These are phyloP conservation scores for Festucalex cinctus DNA, from an alignment of 2,113 vertebrate genomes.

Conservation along the genomic window DNA sequence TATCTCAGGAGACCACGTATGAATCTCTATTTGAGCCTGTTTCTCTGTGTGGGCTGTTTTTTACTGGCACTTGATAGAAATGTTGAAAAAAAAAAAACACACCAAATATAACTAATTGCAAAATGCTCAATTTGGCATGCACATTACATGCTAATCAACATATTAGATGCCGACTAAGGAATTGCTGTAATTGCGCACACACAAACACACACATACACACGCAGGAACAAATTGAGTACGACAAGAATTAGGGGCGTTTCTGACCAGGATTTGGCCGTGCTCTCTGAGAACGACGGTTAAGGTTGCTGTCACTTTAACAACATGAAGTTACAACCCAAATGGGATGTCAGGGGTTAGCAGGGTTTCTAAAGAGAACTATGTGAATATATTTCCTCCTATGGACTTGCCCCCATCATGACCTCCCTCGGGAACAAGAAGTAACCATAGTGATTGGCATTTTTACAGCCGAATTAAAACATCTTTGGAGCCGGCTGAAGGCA, in stretches of 20 bases:
- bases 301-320: conserved; percentile 85
- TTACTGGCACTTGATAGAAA: conserved; percentile 33
- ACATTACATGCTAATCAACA: conserved; percentile 13
- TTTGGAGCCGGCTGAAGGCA: conserved; percentile 72
- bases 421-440: conserved; percentile 77
- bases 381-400: conserved; percentile 85
- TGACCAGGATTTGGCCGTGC: conserved; percentile 53
- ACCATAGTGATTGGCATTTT: conserved; percentile 85
- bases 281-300: conserved; percentile 70
- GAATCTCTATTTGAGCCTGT: conserved; percentile 19
- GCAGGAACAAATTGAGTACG: conserved; percentile 13
- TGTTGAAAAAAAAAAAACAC: conserved; percentile 16
- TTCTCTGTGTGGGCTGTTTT: neutral
- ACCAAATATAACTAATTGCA: conserved; percentile 15
- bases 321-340: conserved; percentile 88
- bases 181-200: neutral
- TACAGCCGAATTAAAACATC: conserved; percentile 87
- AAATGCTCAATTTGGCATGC: conserved; percentile 18
- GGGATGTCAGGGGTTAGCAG: conserved; percentile 83
- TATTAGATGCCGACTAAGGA: conserved; percentile 5
- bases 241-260: conserved; percentile 52
- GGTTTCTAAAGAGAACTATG: conserved; percentile 76
- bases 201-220: neutral
- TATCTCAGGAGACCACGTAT: conserved; percentile 34
- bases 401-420: conserved; percentile 83